Base-by-base conservation (phyloP, 2,797 vertebrate genomes). In the Sphaeramia orbicularis region DNA sequence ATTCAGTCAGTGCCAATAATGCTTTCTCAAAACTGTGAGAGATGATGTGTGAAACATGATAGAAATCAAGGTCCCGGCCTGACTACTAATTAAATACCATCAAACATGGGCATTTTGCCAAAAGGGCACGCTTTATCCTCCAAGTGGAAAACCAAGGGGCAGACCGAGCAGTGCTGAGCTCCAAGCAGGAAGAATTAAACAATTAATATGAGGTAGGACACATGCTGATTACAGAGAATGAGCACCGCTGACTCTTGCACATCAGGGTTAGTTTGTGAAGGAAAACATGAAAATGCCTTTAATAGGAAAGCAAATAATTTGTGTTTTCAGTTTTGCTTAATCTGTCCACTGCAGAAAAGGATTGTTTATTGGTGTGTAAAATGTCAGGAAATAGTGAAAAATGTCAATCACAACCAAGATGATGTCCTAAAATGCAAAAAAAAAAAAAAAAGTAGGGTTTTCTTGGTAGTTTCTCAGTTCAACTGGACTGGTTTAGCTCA, bases 41-140 rank as follows among this genome's bases (percentile, higher is more conserved):
- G 40, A 44, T 1, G 19, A 72, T 35, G 32, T 38, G 35, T 58
- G 40, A 68, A 71, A 48, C 45, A 53, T 6, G 21, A 59, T 51
- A 43, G 52, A 56, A 36, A 41, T 35, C 37, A 50, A 60, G 53
- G 69, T 71, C 56, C 50, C 60, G 59, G 30, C 37, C 42, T 4
- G 35, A 50, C 8, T 18, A 13, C 56, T 66, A 76, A 85, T 81
- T 82, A 64, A 79, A 75, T 41, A 59, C 38, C 8, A 80, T 74
- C 54, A 59, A 44, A 41, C 36, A 40, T 12, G 44, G 87, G 84
- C 74, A 56, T 38, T 18, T 38, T 80, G 67, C 84, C 84, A 89
- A 73, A 57, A 4, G n/a, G 44, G 43, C 57, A 59, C 4, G 0
- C 42, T 65, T 56, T 56, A 48, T 74, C 36, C 51, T 69, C 49